phyloP scores from a whole-genome alignment of 2,888 invertebrate species.

The Candidula unifasciata region DNA sequence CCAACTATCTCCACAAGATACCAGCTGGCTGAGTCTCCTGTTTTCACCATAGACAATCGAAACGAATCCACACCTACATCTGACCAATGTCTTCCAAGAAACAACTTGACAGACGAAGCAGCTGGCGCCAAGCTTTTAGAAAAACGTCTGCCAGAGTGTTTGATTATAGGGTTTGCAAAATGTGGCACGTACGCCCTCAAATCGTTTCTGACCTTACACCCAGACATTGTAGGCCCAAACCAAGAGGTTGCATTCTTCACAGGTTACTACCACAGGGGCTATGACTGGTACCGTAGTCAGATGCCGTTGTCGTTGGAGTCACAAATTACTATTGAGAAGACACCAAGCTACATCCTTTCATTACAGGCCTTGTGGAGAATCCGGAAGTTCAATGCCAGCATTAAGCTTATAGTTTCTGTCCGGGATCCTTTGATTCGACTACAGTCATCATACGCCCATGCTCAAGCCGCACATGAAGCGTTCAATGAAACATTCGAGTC shows the following conservation, averaged over 20 bases:
- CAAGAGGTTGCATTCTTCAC: slow-evolving; percentile 99
- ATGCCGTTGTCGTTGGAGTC: slow-evolving; percentile 95
- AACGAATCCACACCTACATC: no score
- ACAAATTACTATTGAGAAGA: slow-evolving; percentile 97
- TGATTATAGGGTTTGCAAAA: slow-evolving; percentile 79
- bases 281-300: slow-evolving; percentile 92
- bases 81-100: no score
- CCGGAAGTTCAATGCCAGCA: slow-evolving; percentile 93
- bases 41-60: no score
- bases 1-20: no score
- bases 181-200: slow-evolving; percentile 79
- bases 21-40: no score
- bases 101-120: no score
- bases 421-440: slow-evolving; percentile 97
- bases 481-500: neutral
- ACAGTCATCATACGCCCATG: slow-evolving; percentile 96
- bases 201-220: slow-evolving; percentile 78
- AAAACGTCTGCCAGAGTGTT: slow-evolving; percentile 76
- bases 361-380: slow-evolving; percentile 97
- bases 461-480: no score
- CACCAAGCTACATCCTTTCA: slow-evolving; percentile 97
- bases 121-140: neutral
- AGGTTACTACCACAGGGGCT: slow-evolving; percentile 91
- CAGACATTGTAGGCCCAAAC: slow-evolving; percentile 91
- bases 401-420: slow-evolving; percentile 92